Evolutionary conservation across 2,797 vertebrate genomes (phyloP).

Genomic region (Taeniopygia guttata): DNA sequence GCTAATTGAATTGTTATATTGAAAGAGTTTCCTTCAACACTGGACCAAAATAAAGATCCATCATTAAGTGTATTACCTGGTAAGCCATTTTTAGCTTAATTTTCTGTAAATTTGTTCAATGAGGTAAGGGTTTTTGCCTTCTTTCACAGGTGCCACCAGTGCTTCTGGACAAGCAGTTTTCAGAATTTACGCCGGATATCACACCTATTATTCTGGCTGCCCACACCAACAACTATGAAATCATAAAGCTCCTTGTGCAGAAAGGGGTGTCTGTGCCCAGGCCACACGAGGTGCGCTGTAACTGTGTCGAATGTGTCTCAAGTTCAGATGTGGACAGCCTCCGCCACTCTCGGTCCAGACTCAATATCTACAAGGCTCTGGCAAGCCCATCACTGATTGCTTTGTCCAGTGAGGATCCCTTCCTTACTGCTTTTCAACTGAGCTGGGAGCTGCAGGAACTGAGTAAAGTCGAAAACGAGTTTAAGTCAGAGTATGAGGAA

Average conservation of each 20-base stretch:
- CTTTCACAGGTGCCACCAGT: slow-evolving; percentile 87
- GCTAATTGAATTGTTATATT: neutral
- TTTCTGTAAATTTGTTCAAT: neutral
- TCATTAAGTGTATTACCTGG: neutral
- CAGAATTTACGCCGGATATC: slow-evolving; percentile 96
- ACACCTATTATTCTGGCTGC: slow-evolving; percentile 97
- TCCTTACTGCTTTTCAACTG: slow-evolving; percentile 94
- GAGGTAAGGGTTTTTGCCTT: neutral
- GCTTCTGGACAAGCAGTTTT: slow-evolving; percentile 93
- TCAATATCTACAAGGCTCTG: slow-evolving; percentile 95
- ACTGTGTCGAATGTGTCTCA: slow-evolving; percentile 90
- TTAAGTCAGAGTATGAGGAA: slow-evolving; percentile 95
- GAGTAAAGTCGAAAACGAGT: slow-evolving; percentile 96
- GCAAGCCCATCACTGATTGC: slow-evolving; percentile 92
- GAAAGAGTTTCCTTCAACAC: neutral
- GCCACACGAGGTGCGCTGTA: slow-evolving; percentile 93
- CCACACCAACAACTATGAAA: slow-evolving; percentile 97
- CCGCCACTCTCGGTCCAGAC: slow-evolving; percentile 91
- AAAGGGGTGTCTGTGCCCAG: slow-evolving; percentile 92
- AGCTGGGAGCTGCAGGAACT: slow-evolving; percentile 97
- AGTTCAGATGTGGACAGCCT: slow-evolving; percentile 91
- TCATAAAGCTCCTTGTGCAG: slow-evolving; percentile 94
- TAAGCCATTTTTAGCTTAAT: neutral
- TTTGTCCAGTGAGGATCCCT: slow-evolving; percentile 95
- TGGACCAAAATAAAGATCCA: neutral